These are phyloP conservation scores for Chaenocephalus aceratus DNA, from an alignment of 2,113 vertebrate species.

Conservation along the genomic window DNA sequence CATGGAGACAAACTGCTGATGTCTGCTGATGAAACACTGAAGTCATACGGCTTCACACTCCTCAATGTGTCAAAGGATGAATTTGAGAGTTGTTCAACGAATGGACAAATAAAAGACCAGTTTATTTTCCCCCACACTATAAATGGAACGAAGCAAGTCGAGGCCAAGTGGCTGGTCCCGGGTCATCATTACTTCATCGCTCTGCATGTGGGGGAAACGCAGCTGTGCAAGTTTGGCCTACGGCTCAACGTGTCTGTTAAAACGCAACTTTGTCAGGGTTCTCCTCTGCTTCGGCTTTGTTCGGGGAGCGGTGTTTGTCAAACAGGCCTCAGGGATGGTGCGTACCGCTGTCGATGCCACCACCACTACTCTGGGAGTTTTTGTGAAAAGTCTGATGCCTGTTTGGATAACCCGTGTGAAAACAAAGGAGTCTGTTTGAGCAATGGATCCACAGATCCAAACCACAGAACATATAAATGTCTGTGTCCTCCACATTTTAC, in stretches of 20 bases:
- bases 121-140: constrained; percentile 79
- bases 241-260: constrained; percentile 86
- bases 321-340: constrained; percentile 79
- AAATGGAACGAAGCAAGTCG: constrained; percentile 77
- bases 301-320: constrained; percentile 87
- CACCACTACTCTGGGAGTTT: constrained; percentile 84
- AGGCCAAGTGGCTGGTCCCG: constrained; percentile 80
- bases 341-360: constrained; percentile 83
- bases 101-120: constrained; percentile 62
- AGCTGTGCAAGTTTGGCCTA: constrained; percentile 84
- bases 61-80: constrained; percentile 83
- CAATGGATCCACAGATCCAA: constrained; percentile 60
- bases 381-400: constrained; percentile 85
- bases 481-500: constrained; percentile 82
- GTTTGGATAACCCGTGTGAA: constrained; percentile 82
- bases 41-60: constrained; percentile 83
- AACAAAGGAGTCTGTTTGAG: constrained; percentile 83
- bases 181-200: constrained; percentile 88
- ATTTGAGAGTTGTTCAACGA: constrained; percentile 84
- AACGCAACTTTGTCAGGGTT: constrained; percentile 82
- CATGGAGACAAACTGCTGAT: constrained; percentile 85
- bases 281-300: constrained; percentile 79
- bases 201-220: constrained; percentile 64
- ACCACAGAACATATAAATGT: constrained; percentile 78
- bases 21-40: constrained; percentile 81